phyloP scores from a whole-genome alignment of 2,888 invertebrate genomes.

The Notocelia uddmanniana region DNA sequence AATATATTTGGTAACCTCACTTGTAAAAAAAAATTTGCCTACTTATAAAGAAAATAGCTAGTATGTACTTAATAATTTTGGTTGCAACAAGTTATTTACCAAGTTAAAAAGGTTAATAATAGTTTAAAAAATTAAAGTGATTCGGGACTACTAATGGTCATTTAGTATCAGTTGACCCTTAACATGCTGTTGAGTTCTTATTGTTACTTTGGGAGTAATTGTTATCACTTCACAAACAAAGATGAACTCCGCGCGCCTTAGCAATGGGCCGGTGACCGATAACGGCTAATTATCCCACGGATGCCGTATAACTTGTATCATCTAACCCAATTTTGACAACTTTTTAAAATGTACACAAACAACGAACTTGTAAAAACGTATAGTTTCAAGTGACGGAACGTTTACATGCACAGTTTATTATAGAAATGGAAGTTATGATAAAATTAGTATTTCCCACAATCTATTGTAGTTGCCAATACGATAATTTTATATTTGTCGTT shows the following conservation, averaged over 20 bases:
- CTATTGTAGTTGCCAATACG: neutral
- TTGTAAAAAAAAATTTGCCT: neutral
- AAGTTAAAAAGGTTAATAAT: too few species aligned
- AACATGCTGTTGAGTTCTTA: slow-evolving; percentile 12
- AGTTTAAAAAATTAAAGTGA: neutral
- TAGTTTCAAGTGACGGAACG: neutral
- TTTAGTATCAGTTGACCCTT: neutral
- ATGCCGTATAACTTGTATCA: slow-evolving; percentile 10
- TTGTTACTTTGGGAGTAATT: neutral
- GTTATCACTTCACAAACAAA: slow-evolving; percentile 37
- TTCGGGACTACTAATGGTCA: neutral
- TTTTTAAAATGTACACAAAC: neutral
- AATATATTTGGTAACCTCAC: neutral
- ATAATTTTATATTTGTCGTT: neutral
- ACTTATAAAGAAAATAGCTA: too few species aligned
- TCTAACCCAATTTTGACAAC: slow-evolving; percentile 15
- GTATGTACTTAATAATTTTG: too few species aligned
- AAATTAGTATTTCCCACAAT: neutral
- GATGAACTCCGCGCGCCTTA: slow-evolving; percentile 39
- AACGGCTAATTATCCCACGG: slow-evolving; percentile 41
- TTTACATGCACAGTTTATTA: neutral
- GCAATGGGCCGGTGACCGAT: slow-evolving; percentile 45
- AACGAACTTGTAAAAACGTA: neutral
- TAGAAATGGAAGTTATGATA: neutral
- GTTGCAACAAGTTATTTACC: too few species aligned